These are phyloP conservation scores for Taxidea taxus DNA, from an alignment of 2,113 vertebrate genomes.

Conservation along the genomic window DNA sequence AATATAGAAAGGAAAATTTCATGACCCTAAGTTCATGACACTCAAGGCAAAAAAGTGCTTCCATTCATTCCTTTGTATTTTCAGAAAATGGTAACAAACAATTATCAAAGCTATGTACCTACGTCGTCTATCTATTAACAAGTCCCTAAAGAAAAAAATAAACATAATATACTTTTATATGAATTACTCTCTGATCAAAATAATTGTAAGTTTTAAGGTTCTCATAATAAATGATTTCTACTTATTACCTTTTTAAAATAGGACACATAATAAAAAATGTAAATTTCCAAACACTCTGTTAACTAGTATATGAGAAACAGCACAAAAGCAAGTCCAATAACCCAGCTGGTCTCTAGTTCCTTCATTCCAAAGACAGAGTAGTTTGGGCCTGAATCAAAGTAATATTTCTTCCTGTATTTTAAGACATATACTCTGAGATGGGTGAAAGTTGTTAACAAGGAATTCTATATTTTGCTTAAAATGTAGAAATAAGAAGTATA, in stretches of 20 bases:
- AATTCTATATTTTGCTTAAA: slow-evolving; percentile 10
- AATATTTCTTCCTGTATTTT: not conserved
- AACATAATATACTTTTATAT: not conserved
- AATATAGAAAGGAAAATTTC: not conserved
- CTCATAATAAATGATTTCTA: slow-evolving; percentile 17
- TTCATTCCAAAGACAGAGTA: slow-evolving; percentile 5
- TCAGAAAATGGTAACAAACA: not conserved
- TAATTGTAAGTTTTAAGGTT: not conserved
- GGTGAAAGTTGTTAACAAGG: slow-evolving; percentile 38
- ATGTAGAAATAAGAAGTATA: not conserved
- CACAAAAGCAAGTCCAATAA: not conserved
- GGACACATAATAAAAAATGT: not conserved
- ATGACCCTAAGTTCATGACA: not conserved
- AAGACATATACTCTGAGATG: slow-evolving; percentile 2
- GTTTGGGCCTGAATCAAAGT: slow-evolving; percentile 15
- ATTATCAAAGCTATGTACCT: not conserved
- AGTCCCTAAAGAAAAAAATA: not conserved
- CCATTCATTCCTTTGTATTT: slow-evolving; percentile 29
- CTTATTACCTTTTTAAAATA: slow-evolving; percentile 1
- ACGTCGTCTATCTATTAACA: not conserved
- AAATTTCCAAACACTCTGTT: slow-evolving; percentile 12
- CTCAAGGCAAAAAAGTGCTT: not conserved
- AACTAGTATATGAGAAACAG: not conserved
- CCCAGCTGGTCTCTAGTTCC: not conserved
- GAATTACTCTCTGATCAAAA: slow-evolving; percentile 16